Evolutionary conservation across 2,888 invertebrate genomes (phyloP).

Genomic region (Conomelus anceps): DNA sequence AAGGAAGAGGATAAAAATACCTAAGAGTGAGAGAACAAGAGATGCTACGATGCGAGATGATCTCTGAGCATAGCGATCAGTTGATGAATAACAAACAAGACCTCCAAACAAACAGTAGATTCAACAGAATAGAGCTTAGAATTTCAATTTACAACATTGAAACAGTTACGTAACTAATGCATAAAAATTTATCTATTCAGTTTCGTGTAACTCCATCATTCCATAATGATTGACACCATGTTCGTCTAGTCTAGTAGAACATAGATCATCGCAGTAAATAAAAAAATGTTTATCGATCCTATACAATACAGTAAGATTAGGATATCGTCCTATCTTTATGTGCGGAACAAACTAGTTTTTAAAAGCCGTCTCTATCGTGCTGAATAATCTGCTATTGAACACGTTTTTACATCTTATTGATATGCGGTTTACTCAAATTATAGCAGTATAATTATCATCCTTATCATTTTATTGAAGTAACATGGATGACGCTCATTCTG

Average conservation of each 20-base stretch:
- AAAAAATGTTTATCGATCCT: not conserved
- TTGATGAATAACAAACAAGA: not conserved
- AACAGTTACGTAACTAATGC: not conserved
- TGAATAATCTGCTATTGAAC: not conserved
- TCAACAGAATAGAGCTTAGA: not conserved
- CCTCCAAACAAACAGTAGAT: not conserved
- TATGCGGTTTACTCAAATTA: not conserved
- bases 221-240: not conserved
- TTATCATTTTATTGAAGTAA: not conserved
- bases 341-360: not conserved
- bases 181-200: not conserved
- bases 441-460: not conserved
- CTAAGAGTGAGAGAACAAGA: not conserved
- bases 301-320: not conserved
- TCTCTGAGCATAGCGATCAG: not conserved
- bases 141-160: not conserved
- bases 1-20: not conserved
- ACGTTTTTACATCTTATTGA: not conserved
- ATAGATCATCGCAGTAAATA: not conserved
- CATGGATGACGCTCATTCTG: too few relatives aligned
- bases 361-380: not conserved
- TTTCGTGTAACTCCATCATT: not conserved
- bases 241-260: not conserved
- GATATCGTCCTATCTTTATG: not conserved
- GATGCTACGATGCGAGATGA: not conserved